Base-by-base conservation (phyloP, 1,140 invertebrate genomes). In the Sitobion miscanthi region DNA sequence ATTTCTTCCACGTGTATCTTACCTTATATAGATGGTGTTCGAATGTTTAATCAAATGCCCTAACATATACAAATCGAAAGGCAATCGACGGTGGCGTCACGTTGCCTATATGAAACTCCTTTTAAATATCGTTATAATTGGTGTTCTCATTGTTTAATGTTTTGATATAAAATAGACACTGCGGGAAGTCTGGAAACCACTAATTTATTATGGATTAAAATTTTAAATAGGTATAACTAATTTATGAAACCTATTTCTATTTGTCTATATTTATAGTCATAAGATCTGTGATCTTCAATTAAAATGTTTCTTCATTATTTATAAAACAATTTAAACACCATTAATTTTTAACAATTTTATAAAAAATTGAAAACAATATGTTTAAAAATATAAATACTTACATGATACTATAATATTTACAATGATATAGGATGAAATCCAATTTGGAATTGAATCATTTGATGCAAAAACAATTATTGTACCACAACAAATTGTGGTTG, bases 391-490 rank as follows among this genome's bases (percentile, higher is more conserved):
- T 77, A 77, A 77, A 77, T 77, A 35, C 38, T 82, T 82, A 35
- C 25, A 54, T 54, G 5, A 42, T 52, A 42, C 3, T 42, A 42
- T 42, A 42, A 42, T 42, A 42, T 42, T 42, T 42, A 4, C 45
- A 45, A 47, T 57, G 17, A 38, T 38, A 38, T 86, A 93, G 91
- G 91, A 93, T 45, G 91, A 93, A 93, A 54, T 85, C 30, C 20
- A 83, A 42, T 93, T 86, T 93, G 35, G 49, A 93, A 45, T 93
- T 42, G 82, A 86, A 85, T 5, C 69, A 0, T 57, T 93, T 86
- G 52, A 86, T 3, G 82, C 91, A 42, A 93, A 93, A 93, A 54
- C 91, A 38, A 86, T 86, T 93, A 86, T 93, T n/a, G 25, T 93
- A 2, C 91, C 91, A 57, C 91, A 93, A 11, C 91, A 93, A 86